A percentile compares a stretch with the other conserved stretches of the same genome.
Conservation (phyloP, 30 jellyfish, hydroid and myxozoan species). For the Euphysa ruthae region DNA sequence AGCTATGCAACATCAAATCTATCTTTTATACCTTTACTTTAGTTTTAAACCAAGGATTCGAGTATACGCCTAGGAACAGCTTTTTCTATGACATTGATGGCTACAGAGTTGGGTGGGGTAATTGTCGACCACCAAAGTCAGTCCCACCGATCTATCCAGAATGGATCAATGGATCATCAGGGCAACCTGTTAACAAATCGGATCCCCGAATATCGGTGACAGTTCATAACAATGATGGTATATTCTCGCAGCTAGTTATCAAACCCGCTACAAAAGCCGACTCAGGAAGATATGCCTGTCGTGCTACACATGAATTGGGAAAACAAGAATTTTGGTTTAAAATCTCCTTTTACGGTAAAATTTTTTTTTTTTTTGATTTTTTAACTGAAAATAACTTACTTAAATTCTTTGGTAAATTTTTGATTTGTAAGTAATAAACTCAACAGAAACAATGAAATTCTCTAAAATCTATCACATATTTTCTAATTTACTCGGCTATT, state of each 20-base stretch:
- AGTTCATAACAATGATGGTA: neutral
- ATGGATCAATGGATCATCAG: slow-evolving; percentile 24
- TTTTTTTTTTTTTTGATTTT: too few species aligned
- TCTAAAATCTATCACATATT: too few species aligned
- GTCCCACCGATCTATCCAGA: neutral
- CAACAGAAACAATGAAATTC: too few species aligned
- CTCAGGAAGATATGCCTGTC: slow-evolving; percentile 25
- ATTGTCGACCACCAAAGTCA: slow-evolving; percentile 24
- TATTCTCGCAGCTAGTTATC: slow-evolving; percentile 7
- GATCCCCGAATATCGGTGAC: slow-evolving; percentile 18
- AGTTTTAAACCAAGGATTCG: slow-evolving; percentile 3
- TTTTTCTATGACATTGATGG: slow-evolving; percentile 33
- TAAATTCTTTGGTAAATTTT: too few species aligned
- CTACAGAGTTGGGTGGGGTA: slow-evolving; percentile 23
- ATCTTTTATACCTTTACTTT: too few species aligned
- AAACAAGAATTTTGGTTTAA: neutral
- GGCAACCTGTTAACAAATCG: slow-evolving; percentile 2
- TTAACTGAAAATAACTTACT: too few species aligned
- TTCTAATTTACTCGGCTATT: too few species aligned
- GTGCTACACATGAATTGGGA: slow-evolving; percentile 13
- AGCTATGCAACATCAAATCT: too few species aligned
- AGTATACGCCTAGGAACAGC: slow-evolving; percentile 15
- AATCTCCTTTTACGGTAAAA: slow-evolving; percentile 10
- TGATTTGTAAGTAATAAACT: too few species aligned
- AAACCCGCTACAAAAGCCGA: slow-evolving; percentile 18